These are phyloP conservation scores for Henricia sp. DNA, from an alignment of 53 echinoderm and acorn worm species.

Conservation along the genomic window DNA sequence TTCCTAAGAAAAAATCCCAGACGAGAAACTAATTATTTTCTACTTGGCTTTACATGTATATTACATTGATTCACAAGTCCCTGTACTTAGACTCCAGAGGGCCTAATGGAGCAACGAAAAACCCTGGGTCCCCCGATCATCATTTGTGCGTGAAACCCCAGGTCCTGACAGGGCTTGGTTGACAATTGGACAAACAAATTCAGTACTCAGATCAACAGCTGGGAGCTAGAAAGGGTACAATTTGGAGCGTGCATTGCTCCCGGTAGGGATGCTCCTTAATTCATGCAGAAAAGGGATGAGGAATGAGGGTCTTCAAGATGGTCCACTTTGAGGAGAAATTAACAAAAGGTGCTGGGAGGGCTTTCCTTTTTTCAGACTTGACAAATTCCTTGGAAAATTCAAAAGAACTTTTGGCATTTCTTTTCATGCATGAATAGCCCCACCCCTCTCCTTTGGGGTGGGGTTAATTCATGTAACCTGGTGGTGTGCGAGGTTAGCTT, in stretches of 20 bases:
- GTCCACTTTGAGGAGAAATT: not conserved
- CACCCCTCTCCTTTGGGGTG: too few species aligned
- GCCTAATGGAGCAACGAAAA: not conserved
- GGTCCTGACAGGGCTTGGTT: not conserved
- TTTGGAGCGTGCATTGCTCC: constrained; percentile 3
- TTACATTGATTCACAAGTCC: not conserved
- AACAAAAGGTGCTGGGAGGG: too few species aligned
- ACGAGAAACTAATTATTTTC: too few species aligned
- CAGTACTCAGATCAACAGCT: constrained; percentile 50
- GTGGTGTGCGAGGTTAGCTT: too few species aligned
- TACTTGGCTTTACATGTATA: too few species aligned
- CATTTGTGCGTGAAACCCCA: not conserved
- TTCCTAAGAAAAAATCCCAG: not conserved
- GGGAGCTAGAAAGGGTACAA: constrained; percentile 16
- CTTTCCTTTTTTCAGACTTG: too few species aligned
- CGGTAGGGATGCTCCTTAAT: constrained; percentile 45
- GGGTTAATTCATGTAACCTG: too few species aligned
- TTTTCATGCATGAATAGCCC: too few species aligned
- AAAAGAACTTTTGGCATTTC: too few species aligned
- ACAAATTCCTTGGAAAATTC: too few species aligned
- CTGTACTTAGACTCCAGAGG: not conserved
- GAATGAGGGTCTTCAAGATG: not conserved
- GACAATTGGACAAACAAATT: constrained; percentile 38
- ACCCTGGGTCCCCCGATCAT: constrained; percentile 15
- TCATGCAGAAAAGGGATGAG: constrained; percentile 16